Evolutionary conservation across 2,797 vertebrate species (phyloP).

Genomic region (Echeneis naucrates): DNA sequence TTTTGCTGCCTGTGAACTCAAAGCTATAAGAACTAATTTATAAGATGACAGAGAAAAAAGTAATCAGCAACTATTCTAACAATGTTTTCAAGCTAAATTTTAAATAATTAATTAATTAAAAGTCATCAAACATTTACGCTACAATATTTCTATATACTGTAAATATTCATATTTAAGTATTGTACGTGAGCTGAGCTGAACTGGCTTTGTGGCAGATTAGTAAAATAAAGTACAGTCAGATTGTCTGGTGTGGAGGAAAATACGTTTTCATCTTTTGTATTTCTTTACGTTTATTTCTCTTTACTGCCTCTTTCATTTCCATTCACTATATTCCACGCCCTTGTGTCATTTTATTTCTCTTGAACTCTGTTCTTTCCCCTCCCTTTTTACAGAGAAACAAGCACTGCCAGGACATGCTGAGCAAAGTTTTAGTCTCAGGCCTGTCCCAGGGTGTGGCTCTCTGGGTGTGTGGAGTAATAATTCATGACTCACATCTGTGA

Average conservation of each 20-base stretch:
- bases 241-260: neutral
- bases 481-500: conserved; percentile 53
- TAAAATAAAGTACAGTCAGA: neutral
- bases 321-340: conserved; percentile 27
- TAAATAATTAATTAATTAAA: no score
- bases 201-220: no score
- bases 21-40: neutral
- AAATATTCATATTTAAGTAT: no score
- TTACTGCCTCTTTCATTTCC: neutral
- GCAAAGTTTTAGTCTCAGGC: conserved; percentile 31
- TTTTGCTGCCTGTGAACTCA: neutral
- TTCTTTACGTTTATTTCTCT: neutral
- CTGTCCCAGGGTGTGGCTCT: conserved; percentile 54
- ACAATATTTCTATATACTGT: no score
- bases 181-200: no score
- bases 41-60: neutral
- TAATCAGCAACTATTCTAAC: no score
- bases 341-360: conserved; percentile 11
- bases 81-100: neutral
- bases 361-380: neutral
- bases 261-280: neutral
- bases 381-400: conserved; percentile 32
- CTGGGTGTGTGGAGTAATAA: conserved; percentile 52
- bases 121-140: no score
- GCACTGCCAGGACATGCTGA: conserved; percentile 58